Percentiles rank a stretch among this genome's conserved stretches.
Evolutionary conservation across 2,797 vertebrate genomes (phyloP).

Genomic region (Gorsachius magnificus): DNA sequence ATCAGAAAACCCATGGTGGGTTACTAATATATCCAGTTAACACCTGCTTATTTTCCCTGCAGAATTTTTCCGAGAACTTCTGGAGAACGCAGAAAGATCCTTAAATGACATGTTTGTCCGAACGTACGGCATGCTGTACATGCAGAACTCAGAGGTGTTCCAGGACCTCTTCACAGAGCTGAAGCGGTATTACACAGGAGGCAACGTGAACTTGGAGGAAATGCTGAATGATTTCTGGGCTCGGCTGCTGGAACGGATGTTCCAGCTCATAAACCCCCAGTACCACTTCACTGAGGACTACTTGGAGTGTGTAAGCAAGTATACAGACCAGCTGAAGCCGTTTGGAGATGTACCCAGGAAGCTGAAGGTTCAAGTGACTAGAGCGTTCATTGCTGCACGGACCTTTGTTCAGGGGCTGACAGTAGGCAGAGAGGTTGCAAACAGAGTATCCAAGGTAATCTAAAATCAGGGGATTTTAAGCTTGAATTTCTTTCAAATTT

Average conservation of each 20-base stretch:
- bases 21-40: not conserved
- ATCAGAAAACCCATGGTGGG: fast-evolving
- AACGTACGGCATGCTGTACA: constrained; percentile 94
- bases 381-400: constrained; percentile 93
- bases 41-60: constrained; percentile 4
- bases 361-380: constrained; percentile 93
- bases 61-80: constrained; percentile 94
- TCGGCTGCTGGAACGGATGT: constrained; percentile 95
- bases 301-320: constrained; percentile 96
- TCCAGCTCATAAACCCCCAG: constrained; percentile 95
- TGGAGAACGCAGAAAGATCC: constrained; percentile 93
- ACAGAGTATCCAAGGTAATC: constrained; percentile 94
- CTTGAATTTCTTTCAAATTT: not conserved
- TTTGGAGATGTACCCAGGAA: constrained; percentile 97
- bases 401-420: constrained; percentile 97
- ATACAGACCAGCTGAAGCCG: constrained; percentile 95
- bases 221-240: constrained; percentile 98
- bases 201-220: constrained; percentile 95
- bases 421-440: constrained; percentile 94
- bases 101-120: constrained; percentile 95
- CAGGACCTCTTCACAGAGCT: constrained; percentile 94
- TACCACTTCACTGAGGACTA: constrained; percentile 97
- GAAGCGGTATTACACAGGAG: constrained; percentile 94
- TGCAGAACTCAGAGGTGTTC: constrained; percentile 97
- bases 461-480: not conserved